These are phyloP conservation scores for Deilephila porcellus DNA, from an alignment of 2,888 invertebrate species.

Conservation along the genomic window DNA sequence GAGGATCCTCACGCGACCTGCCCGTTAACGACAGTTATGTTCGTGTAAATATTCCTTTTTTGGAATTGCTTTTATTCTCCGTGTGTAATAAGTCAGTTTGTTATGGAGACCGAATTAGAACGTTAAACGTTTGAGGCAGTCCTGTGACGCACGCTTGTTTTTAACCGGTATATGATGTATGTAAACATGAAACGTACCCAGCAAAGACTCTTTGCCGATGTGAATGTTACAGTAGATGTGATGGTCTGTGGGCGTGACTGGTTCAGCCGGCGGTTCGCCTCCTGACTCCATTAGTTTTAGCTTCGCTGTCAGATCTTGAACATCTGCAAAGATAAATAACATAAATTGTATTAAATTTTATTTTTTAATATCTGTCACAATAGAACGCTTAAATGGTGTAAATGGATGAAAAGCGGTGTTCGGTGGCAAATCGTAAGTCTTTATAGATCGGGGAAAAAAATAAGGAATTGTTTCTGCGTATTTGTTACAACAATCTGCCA, in stretches of 20 bases:
- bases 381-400: no score
- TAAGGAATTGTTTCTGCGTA: no score
- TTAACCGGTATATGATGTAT: not conserved
- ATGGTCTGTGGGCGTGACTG: constrained; percentile 70
- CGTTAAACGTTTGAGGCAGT: constrained; percentile 34
- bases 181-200: constrained; percentile 59
- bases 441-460: no score
- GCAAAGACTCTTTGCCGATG: constrained; percentile 71
- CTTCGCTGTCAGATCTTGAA: constrained; percentile 89
- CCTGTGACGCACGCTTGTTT: constrained; percentile 33
- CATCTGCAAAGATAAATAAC: constrained; percentile 80
- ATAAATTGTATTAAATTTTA: not conserved
- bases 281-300: constrained; percentile 87
- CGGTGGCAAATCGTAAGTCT: no score
- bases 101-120: constrained; percentile 41
- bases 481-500: no score
- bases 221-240: constrained; percentile 81
- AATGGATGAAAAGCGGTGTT: no score
- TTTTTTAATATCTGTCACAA: no score
- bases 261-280: constrained; percentile 66
- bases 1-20: constrained; percentile 50
- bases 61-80: constrained; percentile 56
- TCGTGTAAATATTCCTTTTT: constrained; percentile 68
- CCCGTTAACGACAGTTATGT: constrained; percentile 62
- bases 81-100: constrained; percentile 37